Evolutionary conservation across 2,888 invertebrate genomes (phyloP).

Genomic region (Brachycybe producta): DNA sequence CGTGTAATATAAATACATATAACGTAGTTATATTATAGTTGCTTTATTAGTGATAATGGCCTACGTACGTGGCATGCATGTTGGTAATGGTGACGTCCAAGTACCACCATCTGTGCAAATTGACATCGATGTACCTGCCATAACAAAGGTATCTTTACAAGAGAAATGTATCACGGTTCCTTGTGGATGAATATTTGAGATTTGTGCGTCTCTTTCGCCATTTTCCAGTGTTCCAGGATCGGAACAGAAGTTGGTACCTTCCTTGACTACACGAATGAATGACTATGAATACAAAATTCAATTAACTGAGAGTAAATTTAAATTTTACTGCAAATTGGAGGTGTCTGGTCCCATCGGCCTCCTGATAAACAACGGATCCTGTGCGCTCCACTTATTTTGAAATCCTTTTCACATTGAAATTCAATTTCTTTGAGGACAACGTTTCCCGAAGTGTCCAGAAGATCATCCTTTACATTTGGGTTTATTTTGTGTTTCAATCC

Average conservation of each 20-base stretch:
- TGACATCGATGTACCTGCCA: not conserved
- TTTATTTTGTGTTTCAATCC: not conserved
- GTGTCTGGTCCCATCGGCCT: not conserved
- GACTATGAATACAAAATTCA: not conserved
- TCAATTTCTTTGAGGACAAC: not conserved
- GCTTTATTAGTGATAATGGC: not conserved
- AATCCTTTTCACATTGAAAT: not conserved
- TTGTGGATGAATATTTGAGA: not conserved
- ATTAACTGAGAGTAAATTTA: not conserved
- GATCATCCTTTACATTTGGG: not conserved
- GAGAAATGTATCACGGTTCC: not conserved
- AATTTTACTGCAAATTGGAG: not conserved
- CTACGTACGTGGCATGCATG: not conserved
- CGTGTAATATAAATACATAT: not conserved
- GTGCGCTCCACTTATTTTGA: not conserved
- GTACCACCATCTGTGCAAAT: not conserved
- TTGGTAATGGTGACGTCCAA: not conserved
- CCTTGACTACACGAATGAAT: not conserved
- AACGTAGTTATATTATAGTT: not conserved
- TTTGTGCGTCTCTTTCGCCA: not conserved
- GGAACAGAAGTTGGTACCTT: not conserved
- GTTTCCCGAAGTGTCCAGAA: not conserved
- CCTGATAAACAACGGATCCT: not conserved
- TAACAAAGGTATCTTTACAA: not conserved
- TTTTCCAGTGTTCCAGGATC: not conserved